Evolutionary conservation across 1,140 invertebrate genomes (phyloP).

Genomic region (Lordiphosa collinella): DNA sequence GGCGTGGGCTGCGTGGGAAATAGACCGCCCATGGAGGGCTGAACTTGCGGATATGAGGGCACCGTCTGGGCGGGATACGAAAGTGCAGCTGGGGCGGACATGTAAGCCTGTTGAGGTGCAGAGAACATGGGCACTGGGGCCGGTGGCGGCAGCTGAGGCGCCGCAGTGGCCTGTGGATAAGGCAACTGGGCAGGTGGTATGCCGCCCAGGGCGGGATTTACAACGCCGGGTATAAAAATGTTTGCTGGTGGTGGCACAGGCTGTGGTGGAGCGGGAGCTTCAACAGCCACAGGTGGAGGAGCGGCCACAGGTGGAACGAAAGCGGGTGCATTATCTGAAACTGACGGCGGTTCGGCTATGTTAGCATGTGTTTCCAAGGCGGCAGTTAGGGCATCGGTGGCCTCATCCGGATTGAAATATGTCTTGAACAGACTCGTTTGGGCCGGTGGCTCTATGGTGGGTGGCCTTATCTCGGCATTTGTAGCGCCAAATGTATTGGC

Average conservation of each 20-base stretch:
- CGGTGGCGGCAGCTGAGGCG: conserved; percentile 8
- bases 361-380: conserved; percentile 47
- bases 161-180: conserved; percentile 60
- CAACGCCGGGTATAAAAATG: conserved; percentile 61
- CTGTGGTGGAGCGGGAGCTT: conserved; percentile 12
- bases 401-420: conserved; percentile 72
- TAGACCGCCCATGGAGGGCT: conserved; percentile 67
- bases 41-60: conserved; percentile 75
- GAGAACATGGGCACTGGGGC: conserved; percentile 35
- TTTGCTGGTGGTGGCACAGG: conserved; percentile 47
- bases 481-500: conserved; percentile 68
- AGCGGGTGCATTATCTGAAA: neutral
- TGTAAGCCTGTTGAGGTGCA: conserved; percentile 59
- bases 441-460: conserved; percentile 54
- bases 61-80: conserved; percentile 74
- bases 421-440: conserved; percentile 70
- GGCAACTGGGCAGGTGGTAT: conserved; percentile 61
- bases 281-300: neutral
- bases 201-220: conserved; percentile 48
- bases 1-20: conserved; percentile 71
- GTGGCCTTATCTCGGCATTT: conserved; percentile 43
- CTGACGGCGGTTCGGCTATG: conserved; percentile 11
- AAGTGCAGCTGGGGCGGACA: conserved; percentile 63
- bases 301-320: conserved; percentile 6
- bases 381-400: conserved; percentile 51